phyloP scores from a whole-genome alignment of 1,140 invertebrate species.

The Drosophila sp. region DNA sequence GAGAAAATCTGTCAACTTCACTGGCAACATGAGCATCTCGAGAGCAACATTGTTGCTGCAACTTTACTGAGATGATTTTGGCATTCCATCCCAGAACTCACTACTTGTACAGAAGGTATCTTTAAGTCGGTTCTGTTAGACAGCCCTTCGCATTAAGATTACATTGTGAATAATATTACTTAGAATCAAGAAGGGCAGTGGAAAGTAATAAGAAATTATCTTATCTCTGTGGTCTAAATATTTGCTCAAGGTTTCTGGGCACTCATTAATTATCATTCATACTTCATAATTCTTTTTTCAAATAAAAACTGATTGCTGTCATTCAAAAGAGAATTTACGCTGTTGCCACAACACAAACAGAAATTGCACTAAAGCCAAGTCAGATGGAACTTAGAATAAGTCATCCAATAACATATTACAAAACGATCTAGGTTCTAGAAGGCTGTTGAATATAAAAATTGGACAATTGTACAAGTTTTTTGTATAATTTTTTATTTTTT shows the following conservation, averaged over 20 bases:
- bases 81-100: neutral
- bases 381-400: too few species aligned
- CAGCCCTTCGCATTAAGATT: neutral
- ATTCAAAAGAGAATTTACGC: neutral
- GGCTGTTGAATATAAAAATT: too few species aligned
- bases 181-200: too few species aligned
- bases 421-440: too few species aligned
- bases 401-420: too few species aligned
- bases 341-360: neutral
- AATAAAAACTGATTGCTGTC: neutral
- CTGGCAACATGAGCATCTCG: neutral
- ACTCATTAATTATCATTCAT: neutral
- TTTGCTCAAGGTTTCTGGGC: neutral
- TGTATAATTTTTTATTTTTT: too few species aligned
- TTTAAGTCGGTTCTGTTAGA: too few species aligned
- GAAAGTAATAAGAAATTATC: neutral
- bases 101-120: too few species aligned
- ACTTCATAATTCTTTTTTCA: neutral
- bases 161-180: neutral
- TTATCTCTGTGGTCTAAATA: neutral
- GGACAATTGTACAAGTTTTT: too few species aligned
- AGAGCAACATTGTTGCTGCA: neutral
- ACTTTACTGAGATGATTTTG: constrained; percentile 34
- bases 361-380: neutral
- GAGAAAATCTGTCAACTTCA: neutral